A percentile compares a stretch with the other conserved stretches of the same genome.
Evolutionary conservation across 2,113 vertebrate genomes (phyloP).

Genomic region (Tragelaphus buxtoni): DNA sequence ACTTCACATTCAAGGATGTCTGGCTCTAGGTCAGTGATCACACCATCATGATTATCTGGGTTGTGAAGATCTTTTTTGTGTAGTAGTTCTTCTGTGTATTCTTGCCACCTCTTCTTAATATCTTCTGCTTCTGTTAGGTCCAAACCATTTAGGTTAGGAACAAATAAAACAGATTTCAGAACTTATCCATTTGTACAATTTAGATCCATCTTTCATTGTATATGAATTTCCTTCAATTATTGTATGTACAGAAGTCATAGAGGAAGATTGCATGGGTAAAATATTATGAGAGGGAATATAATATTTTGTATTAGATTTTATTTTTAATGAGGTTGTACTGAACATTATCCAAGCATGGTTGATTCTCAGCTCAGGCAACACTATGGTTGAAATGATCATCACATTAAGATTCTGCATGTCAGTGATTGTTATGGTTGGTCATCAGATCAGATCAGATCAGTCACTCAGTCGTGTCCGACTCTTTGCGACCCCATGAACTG

Average conservation of each 20-base stretch:
- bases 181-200: not conserved
- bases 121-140: no score
- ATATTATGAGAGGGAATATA: not conserved
- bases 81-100: no score
- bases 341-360: not conserved
- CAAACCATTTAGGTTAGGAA: not conserved
- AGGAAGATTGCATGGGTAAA: not conserved
- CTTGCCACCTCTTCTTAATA: no score
- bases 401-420: not conserved
- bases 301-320: not conserved
- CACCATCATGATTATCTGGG: no score
- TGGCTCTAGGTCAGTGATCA: no score
- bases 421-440: not conserved
- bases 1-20: no score
- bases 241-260: not conserved
- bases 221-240: not conserved
- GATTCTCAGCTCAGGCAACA: not conserved
- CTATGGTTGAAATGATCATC: rapidly evolving
- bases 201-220: not conserved
- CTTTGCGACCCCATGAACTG: no score
- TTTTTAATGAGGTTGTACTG: not conserved
- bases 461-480: no score
- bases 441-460: no score
- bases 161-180: not conserved
- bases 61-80: no score